phyloP scores from a whole-genome alignment of 2,888 invertebrate genomes.

The Andricus quercusramuli region DNA sequence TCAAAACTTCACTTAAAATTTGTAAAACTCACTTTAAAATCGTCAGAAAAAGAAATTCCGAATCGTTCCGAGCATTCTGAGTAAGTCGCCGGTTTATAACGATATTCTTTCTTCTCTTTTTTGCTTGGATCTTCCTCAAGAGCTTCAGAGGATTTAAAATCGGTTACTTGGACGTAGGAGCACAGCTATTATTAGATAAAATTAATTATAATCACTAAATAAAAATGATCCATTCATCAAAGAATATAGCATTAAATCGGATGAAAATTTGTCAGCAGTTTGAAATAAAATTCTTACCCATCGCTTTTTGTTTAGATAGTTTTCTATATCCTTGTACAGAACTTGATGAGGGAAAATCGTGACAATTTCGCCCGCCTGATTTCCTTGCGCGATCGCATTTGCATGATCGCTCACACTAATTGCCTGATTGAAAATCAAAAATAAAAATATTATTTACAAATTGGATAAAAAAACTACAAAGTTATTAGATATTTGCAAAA shows the following conservation, averaged over 20 bases:
- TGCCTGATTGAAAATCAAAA: constrained; percentile 58
- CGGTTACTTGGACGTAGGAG: constrained; percentile 32
- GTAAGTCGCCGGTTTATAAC: constrained; percentile 71
- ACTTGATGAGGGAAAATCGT: constrained; percentile 79
- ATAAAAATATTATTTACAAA: no score
- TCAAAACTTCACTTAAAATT: neutral
- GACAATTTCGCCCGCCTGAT: constrained; percentile 80
- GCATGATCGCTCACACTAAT: constrained; percentile 80
- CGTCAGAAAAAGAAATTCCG: constrained; percentile 73
- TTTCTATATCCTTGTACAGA: constrained; percentile 71
- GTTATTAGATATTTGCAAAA: constrained; percentile 20
- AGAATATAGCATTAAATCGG: no score
- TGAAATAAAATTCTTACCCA: constrained; percentile 67
- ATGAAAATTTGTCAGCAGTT: constrained; percentile 57
- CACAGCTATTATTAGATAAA: neutral
- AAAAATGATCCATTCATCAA: constrained; percentile 19
- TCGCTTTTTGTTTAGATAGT: constrained; percentile 50
- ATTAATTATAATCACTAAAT: constrained; percentile 7
- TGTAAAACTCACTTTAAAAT: constrained; percentile 58
- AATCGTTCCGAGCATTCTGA: constrained; percentile 70
- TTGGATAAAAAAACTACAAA: neutral
- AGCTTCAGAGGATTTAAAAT: constrained; percentile 35
- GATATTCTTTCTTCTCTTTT: constrained; percentile 62
- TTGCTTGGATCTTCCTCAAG: constrained; percentile 48
- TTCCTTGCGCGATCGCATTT: constrained; percentile 80